Conservation (phyloP, 2,113 vertebrate genomes). For the Todiramphus saurophagus region DNA sequence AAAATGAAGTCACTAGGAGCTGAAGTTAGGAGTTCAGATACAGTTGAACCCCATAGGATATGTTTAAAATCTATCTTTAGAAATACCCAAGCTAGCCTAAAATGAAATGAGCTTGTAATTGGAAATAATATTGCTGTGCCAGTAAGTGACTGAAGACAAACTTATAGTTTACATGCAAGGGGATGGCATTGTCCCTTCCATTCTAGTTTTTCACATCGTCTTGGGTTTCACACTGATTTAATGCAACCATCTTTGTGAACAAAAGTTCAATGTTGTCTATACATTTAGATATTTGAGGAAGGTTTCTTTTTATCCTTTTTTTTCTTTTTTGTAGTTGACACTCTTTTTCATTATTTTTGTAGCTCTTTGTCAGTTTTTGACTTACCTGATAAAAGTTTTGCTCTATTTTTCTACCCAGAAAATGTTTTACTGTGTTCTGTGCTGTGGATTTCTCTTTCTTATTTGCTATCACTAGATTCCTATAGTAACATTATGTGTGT, state of each 20-base stretch:
- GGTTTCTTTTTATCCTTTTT: neutral
- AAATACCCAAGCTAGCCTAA: neutral
- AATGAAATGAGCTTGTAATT: neutral
- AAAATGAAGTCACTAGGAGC: neutral
- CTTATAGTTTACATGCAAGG: neutral
- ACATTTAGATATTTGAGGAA: neutral
- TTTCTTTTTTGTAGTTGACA: neutral
- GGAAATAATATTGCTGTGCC: neutral
- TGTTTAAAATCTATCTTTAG: neutral
- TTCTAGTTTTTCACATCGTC: neutral
- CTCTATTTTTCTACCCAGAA: neutral
- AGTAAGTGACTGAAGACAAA: neutral
- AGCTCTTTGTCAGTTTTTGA: neutral
- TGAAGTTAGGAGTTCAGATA: neutral
- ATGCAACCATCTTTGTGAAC: neutral
- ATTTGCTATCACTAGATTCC: neutral
- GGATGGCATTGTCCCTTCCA: neutral
- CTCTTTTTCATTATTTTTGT: neutral
- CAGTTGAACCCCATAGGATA: neutral
- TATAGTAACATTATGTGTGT: neutral
- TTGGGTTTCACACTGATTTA: neutral
- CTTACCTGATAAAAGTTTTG: neutral
- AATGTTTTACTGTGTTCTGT: neutral
- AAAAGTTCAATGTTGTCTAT: neutral
- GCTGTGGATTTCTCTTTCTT: neutral